Conservation (phyloP, 1,140 invertebrate genomes). For the Gryllus bimaculatus region DNA sequence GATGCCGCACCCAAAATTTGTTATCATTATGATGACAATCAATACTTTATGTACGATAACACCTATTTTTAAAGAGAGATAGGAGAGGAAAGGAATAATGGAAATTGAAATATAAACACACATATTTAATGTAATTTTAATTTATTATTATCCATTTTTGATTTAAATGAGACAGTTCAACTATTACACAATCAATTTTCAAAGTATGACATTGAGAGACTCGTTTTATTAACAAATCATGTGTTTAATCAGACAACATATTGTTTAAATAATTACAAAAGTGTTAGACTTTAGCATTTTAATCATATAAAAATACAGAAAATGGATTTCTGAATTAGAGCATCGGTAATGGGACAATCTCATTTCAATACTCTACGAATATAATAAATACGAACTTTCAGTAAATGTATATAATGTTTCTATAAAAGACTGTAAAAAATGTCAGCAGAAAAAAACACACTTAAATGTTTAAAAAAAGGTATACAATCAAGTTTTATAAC, state of each 20-base stretch:
- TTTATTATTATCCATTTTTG: neutral
- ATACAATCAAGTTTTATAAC: neutral
- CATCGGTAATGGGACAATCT: neutral
- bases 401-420: neutral
- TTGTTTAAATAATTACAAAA: neutral
- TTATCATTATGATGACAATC: too few species aligned
- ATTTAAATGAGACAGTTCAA: neutral
- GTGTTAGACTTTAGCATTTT: neutral
- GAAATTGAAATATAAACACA: neutral
- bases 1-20: too few species aligned
- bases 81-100: neutral
- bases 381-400: neutral
- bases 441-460: neutral
- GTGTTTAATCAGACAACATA: neutral
- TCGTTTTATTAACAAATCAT: neutral
- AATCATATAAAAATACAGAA: conserved; percentile 1
- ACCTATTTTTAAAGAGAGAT: too few species aligned
- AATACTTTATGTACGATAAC: too few species aligned
- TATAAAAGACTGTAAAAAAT: conserved; percentile 2
- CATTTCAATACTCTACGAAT: neutral
- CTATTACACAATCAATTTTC: neutral
- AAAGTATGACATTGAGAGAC: neutral
- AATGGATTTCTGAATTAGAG: neutral
- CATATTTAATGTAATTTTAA: neutral
- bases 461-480: neutral